These are phyloP conservation scores for Sebastes matsubarae DNA, from an alignment of 2,797 vertebrate species.

Conservation along the genomic window DNA sequence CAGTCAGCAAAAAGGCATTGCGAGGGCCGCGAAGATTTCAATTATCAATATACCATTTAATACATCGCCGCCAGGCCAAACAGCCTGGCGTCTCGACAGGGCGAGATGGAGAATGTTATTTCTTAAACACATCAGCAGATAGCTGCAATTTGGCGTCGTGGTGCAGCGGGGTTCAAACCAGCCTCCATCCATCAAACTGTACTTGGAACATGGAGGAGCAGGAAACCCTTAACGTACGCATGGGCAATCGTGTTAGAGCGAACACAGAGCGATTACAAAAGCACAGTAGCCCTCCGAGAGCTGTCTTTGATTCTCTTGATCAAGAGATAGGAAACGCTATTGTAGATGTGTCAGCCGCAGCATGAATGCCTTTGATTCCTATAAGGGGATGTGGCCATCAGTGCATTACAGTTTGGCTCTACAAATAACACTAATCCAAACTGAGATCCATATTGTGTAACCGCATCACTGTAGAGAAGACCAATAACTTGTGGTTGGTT, in stretches of 20 bases:
- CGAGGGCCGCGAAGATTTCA: slow-evolving; percentile 76
- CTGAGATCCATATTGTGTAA: background rate
- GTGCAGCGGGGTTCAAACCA: slow-evolving; percentile 50
- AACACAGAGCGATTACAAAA: slow-evolving; percentile 44
- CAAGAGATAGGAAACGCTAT: slow-evolving; percentile 13
- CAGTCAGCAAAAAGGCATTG: slow-evolving; percentile 78
- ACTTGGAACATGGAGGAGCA: slow-evolving; percentile 51
- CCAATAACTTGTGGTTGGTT: background rate
- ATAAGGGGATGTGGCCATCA: background rate
- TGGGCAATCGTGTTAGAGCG: slow-evolving; percentile 34
- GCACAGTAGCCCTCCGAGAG: slow-evolving; percentile 30
- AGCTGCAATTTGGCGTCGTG: slow-evolving; percentile 70
- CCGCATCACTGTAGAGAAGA: background rate
- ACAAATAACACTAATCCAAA: slow-evolving; percentile 14
- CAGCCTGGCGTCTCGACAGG: slow-evolving; percentile 72
- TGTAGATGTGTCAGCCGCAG: slow-evolving; percentile 3
- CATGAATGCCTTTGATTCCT: slow-evolving; percentile 18
- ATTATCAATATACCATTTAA: slow-evolving; percentile 85
- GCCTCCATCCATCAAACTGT: slow-evolving; percentile 75
- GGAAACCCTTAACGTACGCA: slow-evolving; percentile 36
- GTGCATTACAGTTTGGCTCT: slow-evolving; percentile 2
- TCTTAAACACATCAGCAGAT: slow-evolving; percentile 78
- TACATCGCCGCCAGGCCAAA: slow-evolving; percentile 75
- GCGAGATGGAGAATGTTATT: slow-evolving; percentile 79
- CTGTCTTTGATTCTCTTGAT: slow-evolving; percentile 33